Base-by-base conservation (phyloP, 2,797 vertebrate genomes). In the Gallirallus australis region DNA sequence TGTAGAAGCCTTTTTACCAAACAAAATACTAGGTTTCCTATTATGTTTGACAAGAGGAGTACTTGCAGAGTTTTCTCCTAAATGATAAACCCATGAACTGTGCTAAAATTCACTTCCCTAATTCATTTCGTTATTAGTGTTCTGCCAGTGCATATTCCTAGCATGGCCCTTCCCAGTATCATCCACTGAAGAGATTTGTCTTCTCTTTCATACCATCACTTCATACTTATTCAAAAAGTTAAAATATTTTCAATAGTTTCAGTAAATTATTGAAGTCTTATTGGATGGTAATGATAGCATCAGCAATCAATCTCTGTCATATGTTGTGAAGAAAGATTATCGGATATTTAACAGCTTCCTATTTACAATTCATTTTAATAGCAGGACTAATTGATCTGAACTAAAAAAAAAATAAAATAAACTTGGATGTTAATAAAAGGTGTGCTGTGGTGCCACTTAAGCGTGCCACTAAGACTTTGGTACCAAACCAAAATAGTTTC, bases 401-500 rank as follows among this genome's bases (percentile, higher is more conserved):
- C 9, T n/a, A 28, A 70, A 60, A 94, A 71, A 45, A 2, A 37
- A 57, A 94, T n/a, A 71, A 40, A 2, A 40, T 25, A 57, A 82
- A 85, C 24, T 47, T 75, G 17, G 56, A 13, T 90, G 8, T 23
- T 91, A 82, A 69, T 91, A 84, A 69, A 84, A 87, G 7, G 15
- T 72, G 63, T 15, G n/a, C 20, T 86, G 33, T 61, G 35, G 30
- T 87, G 64, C 37, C 88, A 75, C 25, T 60, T 50, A 80, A 91
- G 47, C 88, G 31, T 40, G 95, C 25, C 45, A 57, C 40, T 75
- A 85, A 80, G 71, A 63, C 52, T 94, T 97, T 68, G 47, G 59
- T 88, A 42, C 13, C 39, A 86, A 75, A 39, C 12, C 40, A 85
- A 57, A 91, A 76, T 35, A 70, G 11, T 78, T 94, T 80, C 14